phyloP scores from a whole-genome alignment of 1,140 invertebrate genomes.

The Periplaneta americana region DNA sequence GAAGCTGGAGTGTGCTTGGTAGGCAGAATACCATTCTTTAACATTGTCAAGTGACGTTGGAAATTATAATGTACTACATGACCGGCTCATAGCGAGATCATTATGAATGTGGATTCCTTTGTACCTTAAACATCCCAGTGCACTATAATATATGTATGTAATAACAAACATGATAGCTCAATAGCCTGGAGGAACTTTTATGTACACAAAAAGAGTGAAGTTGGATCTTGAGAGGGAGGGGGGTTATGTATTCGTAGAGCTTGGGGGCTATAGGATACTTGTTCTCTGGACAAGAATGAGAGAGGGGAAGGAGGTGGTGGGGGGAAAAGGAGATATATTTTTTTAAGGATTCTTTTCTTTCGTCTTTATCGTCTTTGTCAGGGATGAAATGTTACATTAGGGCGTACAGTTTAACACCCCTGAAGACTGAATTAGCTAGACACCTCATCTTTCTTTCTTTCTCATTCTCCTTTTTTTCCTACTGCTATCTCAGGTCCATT shows the following conservation, averaged over 20 bases:
- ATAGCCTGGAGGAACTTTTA: background rate
- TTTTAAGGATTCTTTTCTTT: background rate
- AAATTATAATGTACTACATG: background rate
- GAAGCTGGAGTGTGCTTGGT: too few species aligned
- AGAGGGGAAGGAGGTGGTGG: background rate
- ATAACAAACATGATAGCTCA: background rate
- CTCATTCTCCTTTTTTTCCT: background rate
- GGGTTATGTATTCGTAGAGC: background rate
- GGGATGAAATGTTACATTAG: background rate
- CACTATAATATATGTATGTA: too few species aligned
- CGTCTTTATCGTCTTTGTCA: background rate
- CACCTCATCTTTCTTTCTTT: background rate
- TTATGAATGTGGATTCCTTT: background rate
- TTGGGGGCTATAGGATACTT: background rate
- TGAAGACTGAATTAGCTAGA: background rate
- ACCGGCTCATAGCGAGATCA: background rate
- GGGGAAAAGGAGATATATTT: too few species aligned
- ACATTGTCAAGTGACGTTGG: background rate
- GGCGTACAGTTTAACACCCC: background rate
- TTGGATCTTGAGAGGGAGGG: background rate
- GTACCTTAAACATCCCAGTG: background rate
- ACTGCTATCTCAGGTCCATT: background rate
- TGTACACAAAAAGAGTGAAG: background rate
- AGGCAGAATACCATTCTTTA: background rate
- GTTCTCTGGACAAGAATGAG: background rate